Conservation (phyloP, 2,888 invertebrate genomes). For the Pyrrhosoma nymphula region DNA sequence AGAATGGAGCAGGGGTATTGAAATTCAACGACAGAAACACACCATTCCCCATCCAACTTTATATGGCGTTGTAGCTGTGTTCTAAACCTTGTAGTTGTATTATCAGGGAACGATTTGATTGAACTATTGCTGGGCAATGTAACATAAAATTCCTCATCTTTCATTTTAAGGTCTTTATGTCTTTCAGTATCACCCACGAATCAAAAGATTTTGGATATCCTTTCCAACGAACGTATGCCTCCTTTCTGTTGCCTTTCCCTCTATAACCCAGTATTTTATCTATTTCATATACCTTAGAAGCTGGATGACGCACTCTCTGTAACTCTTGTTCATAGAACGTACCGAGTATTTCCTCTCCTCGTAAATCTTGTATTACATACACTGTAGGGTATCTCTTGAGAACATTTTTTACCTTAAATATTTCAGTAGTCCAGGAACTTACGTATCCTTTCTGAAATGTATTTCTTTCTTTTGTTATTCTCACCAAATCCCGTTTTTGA, state of each 20-base stretch:
- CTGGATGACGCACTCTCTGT: constrained; percentile 70
- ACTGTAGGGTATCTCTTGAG: constrained; percentile 71
- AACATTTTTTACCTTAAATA: constrained; percentile 72
- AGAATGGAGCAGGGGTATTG: constrained; percentile 70
- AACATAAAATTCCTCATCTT: constrained; percentile 72
- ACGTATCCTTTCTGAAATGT: constrained; percentile 72
- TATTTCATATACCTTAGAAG: constrained; percentile 69
- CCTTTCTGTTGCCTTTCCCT: constrained; percentile 71
- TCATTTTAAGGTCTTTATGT: constrained; percentile 66
- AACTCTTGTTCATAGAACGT: constrained; percentile 73
- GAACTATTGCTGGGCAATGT: constrained; percentile 73
- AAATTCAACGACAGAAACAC: too few species aligned
- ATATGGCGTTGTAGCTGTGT: constrained; percentile 72
- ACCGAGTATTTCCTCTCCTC: constrained; percentile 72
- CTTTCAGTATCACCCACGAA: constrained; percentile 70
- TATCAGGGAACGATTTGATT: constrained; percentile 72
- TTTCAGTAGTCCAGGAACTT: constrained; percentile 72
- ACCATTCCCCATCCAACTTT: constrained; percentile 72
- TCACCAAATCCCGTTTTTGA: constrained; percentile 68
- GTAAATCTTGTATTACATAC: constrained; percentile 72
- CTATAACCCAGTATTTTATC: constrained; percentile 71
- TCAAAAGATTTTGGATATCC: constrained; percentile 73
- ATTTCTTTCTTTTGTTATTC: constrained; percentile 71
- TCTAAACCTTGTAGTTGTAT: constrained; percentile 72
- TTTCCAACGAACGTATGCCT: too few species aligned